These are phyloP conservation scores for Arvicanthis niloticus DNA, from an alignment of 2,113 vertebrate species.

Conservation along the genomic window DNA sequence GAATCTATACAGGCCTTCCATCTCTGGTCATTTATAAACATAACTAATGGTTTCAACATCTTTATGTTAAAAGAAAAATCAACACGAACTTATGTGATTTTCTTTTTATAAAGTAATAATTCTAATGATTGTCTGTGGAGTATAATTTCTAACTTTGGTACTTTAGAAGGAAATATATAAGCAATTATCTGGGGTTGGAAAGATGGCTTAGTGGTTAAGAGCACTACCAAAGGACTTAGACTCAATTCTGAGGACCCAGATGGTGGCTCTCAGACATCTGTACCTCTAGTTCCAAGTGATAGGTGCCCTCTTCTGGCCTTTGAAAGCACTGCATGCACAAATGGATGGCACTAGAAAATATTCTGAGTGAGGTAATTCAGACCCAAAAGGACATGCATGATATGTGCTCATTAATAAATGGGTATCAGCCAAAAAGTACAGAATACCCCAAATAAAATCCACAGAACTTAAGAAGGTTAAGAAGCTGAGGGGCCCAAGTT, in stretches of 20 bases:
- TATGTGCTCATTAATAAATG: no score
- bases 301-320: neutral
- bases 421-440: no score
- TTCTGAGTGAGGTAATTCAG: no score
- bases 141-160: neutral
- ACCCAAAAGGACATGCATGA: no score
- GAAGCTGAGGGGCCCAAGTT: no score
- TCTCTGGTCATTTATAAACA: neutral
- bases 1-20: neutral
- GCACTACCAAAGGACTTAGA: neutral
- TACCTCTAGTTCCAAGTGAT: neutral
- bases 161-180: neutral
- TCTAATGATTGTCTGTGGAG: neutral
- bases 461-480: no score
- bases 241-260: neutral
- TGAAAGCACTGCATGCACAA: neutral
- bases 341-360: no score
- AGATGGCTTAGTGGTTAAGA: neutral
- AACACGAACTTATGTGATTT: neutral
- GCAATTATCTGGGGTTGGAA: neutral
- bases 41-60: neutral
- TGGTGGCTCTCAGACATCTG: neutral
- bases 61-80: neutral
- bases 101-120: neutral
- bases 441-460: no score